Evolutionary conservation across 2,797 vertebrate genomes (phyloP), one percentile per base, ranked within the genome.

Genomic region (Staurois parvus): DNA sequence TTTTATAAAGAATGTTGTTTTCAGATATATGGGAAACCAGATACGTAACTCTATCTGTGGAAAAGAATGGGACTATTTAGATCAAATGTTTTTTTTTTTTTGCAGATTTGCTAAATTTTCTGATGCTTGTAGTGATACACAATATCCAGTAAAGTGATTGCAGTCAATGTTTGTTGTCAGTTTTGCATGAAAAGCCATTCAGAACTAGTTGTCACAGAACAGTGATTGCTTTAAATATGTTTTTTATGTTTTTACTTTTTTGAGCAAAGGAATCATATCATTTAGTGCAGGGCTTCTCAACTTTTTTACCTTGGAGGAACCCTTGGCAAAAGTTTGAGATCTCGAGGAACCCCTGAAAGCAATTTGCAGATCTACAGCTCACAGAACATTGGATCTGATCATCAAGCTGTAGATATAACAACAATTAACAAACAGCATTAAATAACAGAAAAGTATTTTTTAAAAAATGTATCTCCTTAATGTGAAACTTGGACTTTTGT

Each of bases 1-100:
- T 75, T 45, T 83, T 64, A 9, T 48, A 32, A 66, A 83, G 40
- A 84, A 70, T 30, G 42, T 77, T 77, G 82, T 84, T 77, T 84
- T 68, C 75, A 72, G 15, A 52, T 76, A 52, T 74, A 72, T 34
- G 59, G 59, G 67, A 67, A 83, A 81, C 37, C 28, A 48, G 59
- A 83, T 75, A 11, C 48, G 81, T 73, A 81, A 64, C 81, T 66
- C 70, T 66, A 74, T 75, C 72, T 34, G 34, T 28, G n/a, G 15
- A 62, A 42, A 21, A n/a, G 32, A 59, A 81, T 81, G 10, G 59
- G 52, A 9, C 52, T 42, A 81, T 81, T 81, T 72, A 72, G 30
- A 64, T 34, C 69, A 37, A 81, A 81, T 81, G 5, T 30, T 67
- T 45, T 11, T 12, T 34, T 68, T 30, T 4, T 26, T n/a, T 26